phyloP scores from a whole-genome alignment of 2,797 vertebrate genomes.

The Chiroxiphia lanceolata region DNA sequence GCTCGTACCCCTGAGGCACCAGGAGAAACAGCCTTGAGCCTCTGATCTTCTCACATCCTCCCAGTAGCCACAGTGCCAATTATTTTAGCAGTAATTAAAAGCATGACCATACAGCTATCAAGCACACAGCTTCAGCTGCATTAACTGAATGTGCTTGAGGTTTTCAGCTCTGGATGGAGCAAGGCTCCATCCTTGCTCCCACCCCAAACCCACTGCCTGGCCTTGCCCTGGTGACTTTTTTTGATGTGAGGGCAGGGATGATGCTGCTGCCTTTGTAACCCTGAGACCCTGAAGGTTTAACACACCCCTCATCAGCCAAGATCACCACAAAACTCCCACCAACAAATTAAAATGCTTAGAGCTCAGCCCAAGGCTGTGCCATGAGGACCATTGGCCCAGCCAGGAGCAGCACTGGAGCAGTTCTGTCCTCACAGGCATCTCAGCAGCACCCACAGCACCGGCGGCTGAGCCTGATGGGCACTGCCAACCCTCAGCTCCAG shows the following conservation, averaged over 20 bases:
- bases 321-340: neutral
- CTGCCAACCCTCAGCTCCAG: neutral
- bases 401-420: neutral
- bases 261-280: neutral
- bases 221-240: neutral
- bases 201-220: fast-evolving
- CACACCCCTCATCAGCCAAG: neutral
- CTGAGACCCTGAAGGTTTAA: neutral
- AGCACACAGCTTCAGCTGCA: constrained; percentile 25
- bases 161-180: neutral
- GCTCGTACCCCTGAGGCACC: constrained; percentile 53
- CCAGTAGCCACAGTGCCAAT: constrained; percentile 75
- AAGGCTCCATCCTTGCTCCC: fast-evolving
- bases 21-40: constrained; percentile 70
- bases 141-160: neutral
- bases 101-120: constrained; percentile 51
- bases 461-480: neutral
- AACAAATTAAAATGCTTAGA: neutral
- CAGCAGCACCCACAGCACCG: neutral
- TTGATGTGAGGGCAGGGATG: neutral
- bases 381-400: fast-evolving
- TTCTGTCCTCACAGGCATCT: neutral
- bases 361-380: neutral
- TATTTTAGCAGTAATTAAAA: constrained; percentile 83
- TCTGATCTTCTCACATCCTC: constrained; percentile 74